Base-by-base conservation (phyloP, 2,113 vertebrate genomes). In the Gymnobelideus leadbeateri region DNA sequence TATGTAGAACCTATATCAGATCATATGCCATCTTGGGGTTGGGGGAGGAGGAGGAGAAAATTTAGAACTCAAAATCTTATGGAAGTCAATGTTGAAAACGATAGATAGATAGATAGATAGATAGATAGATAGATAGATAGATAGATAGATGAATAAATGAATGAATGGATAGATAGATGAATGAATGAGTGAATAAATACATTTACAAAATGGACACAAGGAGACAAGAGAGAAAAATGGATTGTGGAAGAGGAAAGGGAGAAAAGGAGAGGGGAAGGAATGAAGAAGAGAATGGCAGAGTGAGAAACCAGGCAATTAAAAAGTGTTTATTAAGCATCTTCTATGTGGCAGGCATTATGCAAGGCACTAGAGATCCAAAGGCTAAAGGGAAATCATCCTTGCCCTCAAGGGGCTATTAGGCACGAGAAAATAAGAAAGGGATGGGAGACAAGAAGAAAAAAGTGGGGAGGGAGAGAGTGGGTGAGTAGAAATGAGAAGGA, bases 311-410 rank as follows among this genome's bases (percentile, higher is more conserved):
- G 31, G 0, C 68, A 84, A 84, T 84, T n/a, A 84, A 21, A 23
- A 84, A 77, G 14, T 14, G 49, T n/a, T 52, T 93, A 91, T 90
- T 94, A 51, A 84, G 19, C 16, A 51, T 31, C 93, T 92, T 53
- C 49, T 91, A 8, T 47, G 49, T 25, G 28, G 50, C 92, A 51
- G 24, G 8, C 89, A 57, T 90, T 54, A 31, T 7, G 11, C 19
- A n/a, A 91, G 11, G 7, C 84, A 0, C 92, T 61, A 96, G 91
- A 96, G 94, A 52, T 10, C n/a, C n/a, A 84, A n/a, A 43, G 61
- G 28, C 10, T 68, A 68, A 68, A 14, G 12, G 31, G 28, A 68
- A 68, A 68, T 26, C 3, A 37, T 68, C 3, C 57, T 11, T 68
- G 31, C 28, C 12, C 6, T 77, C 14, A 16, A 77, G 31, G 14